Conservation (phyloP, 2,113 vertebrate genomes). For the Hassar affinis region DNA sequence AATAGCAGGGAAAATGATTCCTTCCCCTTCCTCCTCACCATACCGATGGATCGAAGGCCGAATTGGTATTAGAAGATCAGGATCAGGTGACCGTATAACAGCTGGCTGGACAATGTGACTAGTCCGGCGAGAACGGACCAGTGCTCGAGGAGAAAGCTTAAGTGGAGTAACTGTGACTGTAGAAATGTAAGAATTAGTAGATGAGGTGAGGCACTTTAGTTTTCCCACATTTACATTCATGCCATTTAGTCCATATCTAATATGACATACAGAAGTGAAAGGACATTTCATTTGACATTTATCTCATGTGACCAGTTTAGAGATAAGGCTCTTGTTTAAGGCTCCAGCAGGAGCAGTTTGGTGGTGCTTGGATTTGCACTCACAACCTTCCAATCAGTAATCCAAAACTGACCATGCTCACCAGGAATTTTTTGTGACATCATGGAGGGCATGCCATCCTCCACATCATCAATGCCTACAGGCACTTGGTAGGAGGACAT, state of each 20-base stretch:
- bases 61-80: constrained; percentile 71
- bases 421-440: constrained; percentile 63
- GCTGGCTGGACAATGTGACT: constrained; percentile 57
- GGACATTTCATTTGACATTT: neutral
- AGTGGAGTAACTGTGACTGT: constrained; percentile 54
- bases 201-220: neutral
- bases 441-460: constrained; percentile 66
- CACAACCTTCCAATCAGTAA: neutral
- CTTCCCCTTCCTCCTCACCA: constrained; percentile 64
- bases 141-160: constrained; percentile 66
- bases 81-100: constrained; percentile 62
- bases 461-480: constrained; percentile 84
- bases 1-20: constrained; percentile 66
- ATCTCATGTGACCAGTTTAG: neutral
- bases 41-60: constrained; percentile 59
- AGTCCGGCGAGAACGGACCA: constrained; percentile 60
- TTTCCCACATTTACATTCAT: neutral
- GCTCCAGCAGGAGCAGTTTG: neutral
- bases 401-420: constrained; percentile 25
- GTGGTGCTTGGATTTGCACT: neutral
- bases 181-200: neutral
- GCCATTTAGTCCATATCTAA: neutral
- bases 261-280: neutral
- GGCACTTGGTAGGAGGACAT: constrained; percentile 82
- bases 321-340: neutral